phyloP scores from a whole-genome alignment of 2,888 invertebrate genomes.

The Chloroclysta siterata region DNA sequence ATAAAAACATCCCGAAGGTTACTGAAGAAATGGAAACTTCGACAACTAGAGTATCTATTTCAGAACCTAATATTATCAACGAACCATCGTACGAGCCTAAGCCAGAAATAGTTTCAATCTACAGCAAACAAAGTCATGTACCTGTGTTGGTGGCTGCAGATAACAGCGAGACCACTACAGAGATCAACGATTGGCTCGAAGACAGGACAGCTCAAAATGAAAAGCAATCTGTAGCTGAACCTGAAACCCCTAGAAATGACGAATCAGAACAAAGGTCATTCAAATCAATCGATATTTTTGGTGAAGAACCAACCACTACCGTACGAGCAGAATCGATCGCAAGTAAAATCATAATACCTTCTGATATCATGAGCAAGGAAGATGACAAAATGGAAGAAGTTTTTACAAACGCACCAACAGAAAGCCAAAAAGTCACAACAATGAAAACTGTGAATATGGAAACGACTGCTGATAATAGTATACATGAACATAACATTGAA shows the following conservation, averaged over 20 bases:
- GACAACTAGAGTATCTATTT: slow-evolving; percentile 54
- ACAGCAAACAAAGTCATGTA: slow-evolving; percentile 44
- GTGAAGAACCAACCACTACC: slow-evolving; percentile 46
- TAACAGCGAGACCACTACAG: slow-evolving; percentile 47
- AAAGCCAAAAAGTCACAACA: slow-evolving; percentile 16
- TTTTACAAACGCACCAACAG: slow-evolving; percentile 26
- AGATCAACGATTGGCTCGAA: slow-evolving; percentile 63
- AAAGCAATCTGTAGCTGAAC: slow-evolving; percentile 29
- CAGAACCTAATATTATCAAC: slow-evolving; percentile 57
- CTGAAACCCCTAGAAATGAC: slow-evolving; percentile 30
- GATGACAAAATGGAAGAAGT: slow-evolving; percentile 19
- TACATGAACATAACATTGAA: slow-evolving; percentile 10
- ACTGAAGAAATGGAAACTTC: slow-evolving; percentile 47
- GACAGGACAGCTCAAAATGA: slow-evolving; percentile 40
- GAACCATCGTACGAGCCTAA: slow-evolving; percentile 62
- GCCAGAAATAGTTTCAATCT: slow-evolving; percentile 61
- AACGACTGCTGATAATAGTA: slow-evolving; percentile 14
- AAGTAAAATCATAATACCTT: background rate
- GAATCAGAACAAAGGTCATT: slow-evolving; percentile 64
- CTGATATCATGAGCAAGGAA: slow-evolving; percentile 11
- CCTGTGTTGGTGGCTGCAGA: slow-evolving; percentile 30
- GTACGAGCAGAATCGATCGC: slow-evolving; percentile 10
- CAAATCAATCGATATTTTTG: slow-evolving; percentile 53
- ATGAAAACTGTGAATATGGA: slow-evolving; percentile 15
- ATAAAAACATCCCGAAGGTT: slow-evolving; percentile 42